Evolutionary conservation across 2,113 vertebrate genomes (phyloP), one percentile per base, ranked within the genome.

Genomic region (Megatriorchis doriae): DNA sequence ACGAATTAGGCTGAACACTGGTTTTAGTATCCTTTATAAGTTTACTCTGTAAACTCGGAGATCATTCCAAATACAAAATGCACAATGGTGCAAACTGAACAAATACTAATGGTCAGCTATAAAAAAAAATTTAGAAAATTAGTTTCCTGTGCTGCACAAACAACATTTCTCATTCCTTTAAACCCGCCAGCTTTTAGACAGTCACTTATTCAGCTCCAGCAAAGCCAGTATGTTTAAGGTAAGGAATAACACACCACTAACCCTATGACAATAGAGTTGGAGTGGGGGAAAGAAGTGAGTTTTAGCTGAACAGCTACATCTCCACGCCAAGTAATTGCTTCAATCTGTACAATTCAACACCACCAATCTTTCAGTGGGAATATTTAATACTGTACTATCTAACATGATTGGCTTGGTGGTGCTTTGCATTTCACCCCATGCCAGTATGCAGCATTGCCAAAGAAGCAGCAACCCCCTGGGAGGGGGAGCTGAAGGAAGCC

Each of bases 41-140:
- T 45, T 42, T 53, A 50, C 48, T 73, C 19, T 53, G n/a, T n/a
- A 58, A 77, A 59, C 53, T 68, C 5, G 2, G 26, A 59, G 58
- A 79, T 42, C 9, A 26, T 50, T 81, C n/a, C 68, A 75, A 72
- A 86, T 21, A 63, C 42, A 91, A 95, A 95, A 93, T 34, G 45
- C 67, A 79, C 74, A 48, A 10, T 16, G 18, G 63, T 48, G 29
- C 68, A 82, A 85, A 38, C n/a, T 67, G 55, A 92, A 63, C 42
- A 95, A 95, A 95, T 12, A 70, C 25, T 31, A 75, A 88, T 5
- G 10, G 36, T 38, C 56, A 82, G 45, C 34, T 38, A 48, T 38
- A 2, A 58, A 56, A 78, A 73, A 56, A 40, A n/a, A 32, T 3
- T 7, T 58, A 48, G 16, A 38, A 31, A 40, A 47, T 34, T 34